These are phyloP conservation scores for Lamprologus tigripictilis DNA, from an alignment of 2,113 vertebrate genomes.

Conservation along the genomic window DNA sequence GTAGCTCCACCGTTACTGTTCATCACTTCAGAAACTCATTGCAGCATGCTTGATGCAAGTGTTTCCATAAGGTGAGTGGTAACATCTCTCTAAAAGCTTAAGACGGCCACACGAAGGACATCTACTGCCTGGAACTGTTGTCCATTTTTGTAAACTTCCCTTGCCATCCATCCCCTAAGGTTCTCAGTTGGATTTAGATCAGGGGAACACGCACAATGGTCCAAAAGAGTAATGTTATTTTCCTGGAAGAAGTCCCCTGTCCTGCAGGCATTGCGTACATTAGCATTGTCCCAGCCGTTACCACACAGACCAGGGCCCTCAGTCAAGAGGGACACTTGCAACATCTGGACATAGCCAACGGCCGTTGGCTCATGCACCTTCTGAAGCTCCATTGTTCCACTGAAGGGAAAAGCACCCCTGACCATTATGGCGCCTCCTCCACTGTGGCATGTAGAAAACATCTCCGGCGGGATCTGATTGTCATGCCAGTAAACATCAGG, in stretches of 20 bases:
- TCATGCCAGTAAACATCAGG: background rate
- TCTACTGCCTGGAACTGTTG: background rate
- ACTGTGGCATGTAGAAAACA: rapidly evolving
- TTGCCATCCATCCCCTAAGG: background rate
- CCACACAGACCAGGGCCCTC: background rate
- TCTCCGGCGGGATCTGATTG: rapidly evolving
- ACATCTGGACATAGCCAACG: rapidly evolving
- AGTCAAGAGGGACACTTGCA: rapidly evolving
- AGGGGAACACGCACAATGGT: background rate
- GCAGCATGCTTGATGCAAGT: background rate
- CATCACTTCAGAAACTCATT: background rate
- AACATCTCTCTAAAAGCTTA: background rate
- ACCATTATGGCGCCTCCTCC: background rate
- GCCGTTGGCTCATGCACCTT: rapidly evolving
- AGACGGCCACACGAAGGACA: rapidly evolving
- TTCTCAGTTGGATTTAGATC: background rate
- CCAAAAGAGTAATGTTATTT: background rate
- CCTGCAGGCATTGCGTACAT: background rate
- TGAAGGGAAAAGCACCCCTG: background rate
- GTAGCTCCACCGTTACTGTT: background rate
- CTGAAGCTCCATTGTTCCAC: background rate
- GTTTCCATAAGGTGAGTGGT: background rate
- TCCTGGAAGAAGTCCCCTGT: background rate
- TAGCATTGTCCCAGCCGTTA: background rate
- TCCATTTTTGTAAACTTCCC: background rate